These are phyloP conservation scores for Idaea biselata DNA, from an alignment of 2,888 invertebrate species.

Conservation along the genomic window DNA sequence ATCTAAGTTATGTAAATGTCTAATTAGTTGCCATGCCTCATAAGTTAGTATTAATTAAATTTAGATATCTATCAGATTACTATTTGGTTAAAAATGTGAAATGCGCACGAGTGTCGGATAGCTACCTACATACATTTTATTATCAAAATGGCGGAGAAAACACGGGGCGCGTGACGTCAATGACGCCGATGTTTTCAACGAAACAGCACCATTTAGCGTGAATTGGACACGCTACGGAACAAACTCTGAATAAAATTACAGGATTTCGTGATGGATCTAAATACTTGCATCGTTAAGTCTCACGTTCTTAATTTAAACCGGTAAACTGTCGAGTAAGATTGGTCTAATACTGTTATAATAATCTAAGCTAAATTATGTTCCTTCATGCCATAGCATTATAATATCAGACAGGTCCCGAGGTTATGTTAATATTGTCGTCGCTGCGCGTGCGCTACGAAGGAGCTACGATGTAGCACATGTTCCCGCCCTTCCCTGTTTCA, in stretches of 20 bases:
- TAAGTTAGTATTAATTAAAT: neutral
- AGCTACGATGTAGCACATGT: neutral
- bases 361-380: neutral
- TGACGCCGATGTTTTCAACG: conserved; percentile 27
- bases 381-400: neutral
- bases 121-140: conserved; percentile 38
- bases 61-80: neutral
- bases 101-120: conserved; percentile 24
- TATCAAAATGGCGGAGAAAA: conserved; percentile 66
- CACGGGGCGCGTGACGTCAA: conserved; percentile 46
- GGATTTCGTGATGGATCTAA: neutral
- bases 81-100: neutral
- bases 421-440: neutral
- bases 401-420: neutral
- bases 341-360: neutral
- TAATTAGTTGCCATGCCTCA: neutral
- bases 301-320: neutral
- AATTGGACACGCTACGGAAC: conserved; percentile 16
- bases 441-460: neutral
- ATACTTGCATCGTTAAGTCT: neutral
- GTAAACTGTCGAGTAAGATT: neutral
- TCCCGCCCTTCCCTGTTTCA: neutral
- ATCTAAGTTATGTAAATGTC: neutral
- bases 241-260: conserved; percentile 14
- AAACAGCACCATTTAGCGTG: conserved; percentile 30